Conservation (phyloP, 2,113 vertebrate genomes). For the Pipa parva region DNA sequence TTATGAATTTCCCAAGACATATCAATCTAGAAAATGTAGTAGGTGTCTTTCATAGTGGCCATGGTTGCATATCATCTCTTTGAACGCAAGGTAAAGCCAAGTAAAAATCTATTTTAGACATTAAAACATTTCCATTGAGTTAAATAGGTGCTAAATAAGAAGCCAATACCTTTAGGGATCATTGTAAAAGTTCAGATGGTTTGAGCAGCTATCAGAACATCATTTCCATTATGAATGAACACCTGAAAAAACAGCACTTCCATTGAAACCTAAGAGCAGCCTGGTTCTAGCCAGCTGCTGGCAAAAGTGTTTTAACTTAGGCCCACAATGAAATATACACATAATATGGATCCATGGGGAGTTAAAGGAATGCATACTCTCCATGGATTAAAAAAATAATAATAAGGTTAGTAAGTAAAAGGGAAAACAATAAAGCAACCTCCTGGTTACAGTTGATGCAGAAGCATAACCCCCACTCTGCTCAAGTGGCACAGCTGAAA, state of each 20-base stretch:
- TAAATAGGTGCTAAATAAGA: constrained; percentile 36
- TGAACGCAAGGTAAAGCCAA: background rate
- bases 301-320: constrained; percentile 25
- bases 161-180: constrained; percentile 27
- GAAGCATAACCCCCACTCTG: no score
- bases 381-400: constrained; percentile 9
- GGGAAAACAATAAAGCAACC: constrained; percentile 16
- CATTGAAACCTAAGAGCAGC: constrained; percentile 24
- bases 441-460: background rate
- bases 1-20: no score
- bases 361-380: constrained; percentile 17
- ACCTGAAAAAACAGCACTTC: constrained; percentile 40
- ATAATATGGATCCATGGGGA: constrained; percentile 25
- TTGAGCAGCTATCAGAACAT: constrained; percentile 30
- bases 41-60: no score
- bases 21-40: no score
- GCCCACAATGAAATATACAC: constrained; percentile 14
- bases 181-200: constrained; percentile 35
- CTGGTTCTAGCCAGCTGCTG: constrained; percentile 30
- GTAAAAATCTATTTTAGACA: constrained; percentile 24
- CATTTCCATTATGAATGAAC: constrained; percentile 25
- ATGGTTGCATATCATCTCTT: no score
- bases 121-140: constrained; percentile 11
- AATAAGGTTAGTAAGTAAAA: constrained; percentile 1
- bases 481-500: no score